Base-by-base conservation (phyloP, 2,797 vertebrate species). In the Ptychobarbus kaznakovi region DNA sequence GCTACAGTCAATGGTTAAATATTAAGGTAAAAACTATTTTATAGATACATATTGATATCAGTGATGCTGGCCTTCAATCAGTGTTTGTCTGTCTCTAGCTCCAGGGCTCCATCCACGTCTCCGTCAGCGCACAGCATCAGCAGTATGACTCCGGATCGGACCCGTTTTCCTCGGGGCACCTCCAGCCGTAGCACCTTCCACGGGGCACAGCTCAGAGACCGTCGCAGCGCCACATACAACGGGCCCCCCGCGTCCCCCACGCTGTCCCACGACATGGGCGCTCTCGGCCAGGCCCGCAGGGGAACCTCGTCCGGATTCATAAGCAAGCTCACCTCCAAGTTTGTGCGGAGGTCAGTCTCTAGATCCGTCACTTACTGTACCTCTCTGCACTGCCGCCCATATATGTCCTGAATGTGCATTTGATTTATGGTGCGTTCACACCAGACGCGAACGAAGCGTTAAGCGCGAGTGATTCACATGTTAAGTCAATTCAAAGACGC, bases 171-270 rank as follows among this genome's bases (percentile, higher is more conserved):
- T 6, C 96, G 98, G 0, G 98, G 98, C 28, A 99, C 97, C 90
- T 98, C 98, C 80, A 99, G 97, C 90, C 96, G 98, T 91, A 98
- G 97, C 95, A 99, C 98, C 80, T 99, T 99, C 93, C 97, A 99
- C 0, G 98, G 98, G 12, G 98, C 97, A 66, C 98, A 99, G 95
- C 96, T 99, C 83, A 94, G 98, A 79, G 98, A 99, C 91, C 96
- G 98, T 0, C 97, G 97, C 91, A 97, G 97, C 2, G 97, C 97
- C 46, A 97, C 97, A 58, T 98, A 99, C 92, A 98, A 98, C 20
- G 98, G 98, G 22, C 98, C 98, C 0, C 98, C 98, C 0, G 98
- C 97, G 63, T 99, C 98, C 0, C 98, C 98, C 0, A 95, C 95
- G 0, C 91, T 96, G 83, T 97, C 97, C 2, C 98, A 99, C 0